phyloP scores from a whole-genome alignment of 2,797 vertebrate species.

The Platyrinchus mystaceus region DNA sequence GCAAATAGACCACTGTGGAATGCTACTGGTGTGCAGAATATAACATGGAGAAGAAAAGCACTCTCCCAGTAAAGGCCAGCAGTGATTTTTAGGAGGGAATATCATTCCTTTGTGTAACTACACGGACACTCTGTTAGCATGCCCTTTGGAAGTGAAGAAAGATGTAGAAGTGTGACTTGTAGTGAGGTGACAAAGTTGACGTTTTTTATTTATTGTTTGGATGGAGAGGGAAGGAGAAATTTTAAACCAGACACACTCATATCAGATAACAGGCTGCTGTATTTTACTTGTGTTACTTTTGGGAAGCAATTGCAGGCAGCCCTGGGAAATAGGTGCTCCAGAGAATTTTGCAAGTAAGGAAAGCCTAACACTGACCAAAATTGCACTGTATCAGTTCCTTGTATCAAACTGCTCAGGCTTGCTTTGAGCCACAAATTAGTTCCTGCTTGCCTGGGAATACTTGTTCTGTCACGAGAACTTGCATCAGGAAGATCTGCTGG shows the following conservation, averaged over 20 bases:
- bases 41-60: neutral
- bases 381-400: neutral
- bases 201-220: neutral
- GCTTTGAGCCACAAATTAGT: neutral
- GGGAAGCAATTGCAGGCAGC: neutral
- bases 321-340: neutral
- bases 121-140: neutral
- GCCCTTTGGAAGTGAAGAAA: neutral
- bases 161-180: neutral
- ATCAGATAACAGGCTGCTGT: neutral
- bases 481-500: neutral
- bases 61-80: neutral
- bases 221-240: neutral
- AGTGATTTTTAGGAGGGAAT: neutral
- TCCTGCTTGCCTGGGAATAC: constrained; percentile 21
- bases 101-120: neutral
- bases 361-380: neutral
- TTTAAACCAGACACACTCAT: neutral
- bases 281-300: neutral
- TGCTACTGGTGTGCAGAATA: neutral
- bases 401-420: neutral
- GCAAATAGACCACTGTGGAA: neutral
- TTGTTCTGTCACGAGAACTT: neutral
- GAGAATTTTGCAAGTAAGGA: neutral
- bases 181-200: neutral